Evolutionary conservation across 2,113 vertebrate species (phyloP), one percentile per base, ranked within the genome.

Genomic region (Tonatia bakeri): DNA sequence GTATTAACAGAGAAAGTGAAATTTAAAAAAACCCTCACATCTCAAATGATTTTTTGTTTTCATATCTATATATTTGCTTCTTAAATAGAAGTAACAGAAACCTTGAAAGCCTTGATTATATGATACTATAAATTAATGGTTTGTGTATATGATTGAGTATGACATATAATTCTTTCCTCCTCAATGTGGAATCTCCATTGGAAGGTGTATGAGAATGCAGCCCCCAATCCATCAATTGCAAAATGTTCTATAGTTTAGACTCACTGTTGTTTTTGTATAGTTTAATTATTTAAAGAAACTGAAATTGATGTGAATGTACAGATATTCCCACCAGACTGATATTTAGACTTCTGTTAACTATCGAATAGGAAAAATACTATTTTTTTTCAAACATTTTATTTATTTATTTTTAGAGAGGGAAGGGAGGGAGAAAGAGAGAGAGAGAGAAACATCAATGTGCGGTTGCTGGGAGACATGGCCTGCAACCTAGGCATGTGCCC

Each of bases 1-100:
- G 77, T 96, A 94, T 2, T 61, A 50, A 61, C 1, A 97, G 14
- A 97, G 72, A 94, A 17, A 94, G 26, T 61, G 12, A 93, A 40
- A 33, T 73, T 61, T 61, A 50, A 0, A 54, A 95, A 93, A 86
- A 64, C 13, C 0, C 65, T 89, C 9, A 19, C 43, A 90, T 93
- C 7, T 28, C 67, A 61, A 94, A 73, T 4, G 0, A 94, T 93
- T 79, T 88, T 22, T 26, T 36, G 56, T 92, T 40, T 73, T 0
- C 0, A 31, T 91, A 0, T 0, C 77, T 88, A 61, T 2, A 59
- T 56, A 80, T 65, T 93, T 93, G 0, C 4, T 92, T 97, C 7
- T 76, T 45, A 83, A 87, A 15, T 0, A 96, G 11, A n/a, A n/a
- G n/a, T n/a, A n/a, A n/a, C n/a, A n/a, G n/a, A n/a, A n/a, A n/a